Base-by-base conservation (phyloP, 2,888 invertebrate genomes). In the Eristalis intricaria region DNA sequence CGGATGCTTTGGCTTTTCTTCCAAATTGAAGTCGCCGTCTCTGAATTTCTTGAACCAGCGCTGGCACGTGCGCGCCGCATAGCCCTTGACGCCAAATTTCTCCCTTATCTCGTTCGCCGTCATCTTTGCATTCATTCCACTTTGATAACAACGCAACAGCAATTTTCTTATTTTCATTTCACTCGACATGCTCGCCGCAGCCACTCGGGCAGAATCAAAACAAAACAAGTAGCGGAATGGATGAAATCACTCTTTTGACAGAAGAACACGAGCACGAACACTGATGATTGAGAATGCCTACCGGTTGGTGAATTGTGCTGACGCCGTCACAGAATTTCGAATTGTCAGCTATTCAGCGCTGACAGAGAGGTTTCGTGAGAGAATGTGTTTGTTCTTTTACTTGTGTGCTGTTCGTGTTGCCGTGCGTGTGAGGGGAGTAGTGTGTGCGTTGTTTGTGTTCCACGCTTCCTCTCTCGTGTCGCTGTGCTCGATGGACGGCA, bases 301-400 rank as follows among this genome's bases (percentile, higher is more conserved):
- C 77, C 73, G 69, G 29, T 68, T 76, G 23, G 32, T 15, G 64
- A 82, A 64, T 58, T 77, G 68, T 64, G 10, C 63, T 66, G 82
- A 38, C 66, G 43, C 69, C 35, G 40, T 68, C 29, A 23, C 43
- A 64, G 50, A 79, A 23, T 38, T 43, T n/a, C 8, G 11, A 50
- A 4, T 4, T 43, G 63, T 71, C 82, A 82, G 82, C 85, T 43
- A 85, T 85, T 85, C 85, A 85, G 85, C 85, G n/a, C 23, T 13
- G 5, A 23, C 50, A 74, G 69, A 75, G 84, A 84, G 84, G 80
- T 13, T 50, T 22, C n/a, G n/a, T n/a, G 32, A 63, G 50, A 83
- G 82, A 73, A 22, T 63, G 13, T 19, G 5, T 26, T 50, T 50
- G 13, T 19, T 56, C 40, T 4, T 15, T 71, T 8, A 1, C 70